Evolutionary conservation across 2,888 invertebrate species (phyloP), one percentile per base, ranked within the genome.

Genomic region (Cylindroiulus punctatus): DNA sequence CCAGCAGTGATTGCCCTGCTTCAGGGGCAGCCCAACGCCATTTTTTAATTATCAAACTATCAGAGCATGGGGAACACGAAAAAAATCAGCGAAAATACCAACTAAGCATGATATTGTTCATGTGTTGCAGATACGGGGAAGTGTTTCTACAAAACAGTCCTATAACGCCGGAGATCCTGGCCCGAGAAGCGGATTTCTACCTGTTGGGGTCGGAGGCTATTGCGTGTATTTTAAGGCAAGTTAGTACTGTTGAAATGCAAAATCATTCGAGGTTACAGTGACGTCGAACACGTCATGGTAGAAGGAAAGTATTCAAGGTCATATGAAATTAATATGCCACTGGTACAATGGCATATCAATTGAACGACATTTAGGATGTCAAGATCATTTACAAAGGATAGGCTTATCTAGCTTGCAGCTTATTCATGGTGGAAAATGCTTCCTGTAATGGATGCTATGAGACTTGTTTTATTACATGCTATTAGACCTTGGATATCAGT

Each of bases 171-270:
- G 87, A 87, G 22, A 82, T 87, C 57, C 65, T 87, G 3, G 86
- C 65, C 44, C 84, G 83, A 30, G 87, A 87, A 82, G 87, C 87
- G 8, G 87, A 87, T 52, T 87, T 87, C 81, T 87, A 87, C 57
- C 76, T 84, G n/a, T 84, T 87, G 76, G 85, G 85, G 19, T 76
- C 76, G 22, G 76, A 76, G 4, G 85, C 76, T 14, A 76, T 85
- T 57, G 36, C 76, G 12, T 36, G n/a, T 17, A 65, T 85, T 22
- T 76, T 76, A 36, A 85, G 85, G 85, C 36, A 22, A 81, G 40
- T 76, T 10, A 26, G 30, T n/a, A 52, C 47, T 17, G 65, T 65
- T 65, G n/a, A 65, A n/a, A n/a, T 10, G 26, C 22, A 10, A 26
- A 26, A 22, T 1, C 65, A 65, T 10, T 65, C 65, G 26, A 65